Evolutionary conservation across 2,797 vertebrate species (phyloP), one percentile per base, ranked within the genome.

Genomic region (Ciconia nigra): DNA sequence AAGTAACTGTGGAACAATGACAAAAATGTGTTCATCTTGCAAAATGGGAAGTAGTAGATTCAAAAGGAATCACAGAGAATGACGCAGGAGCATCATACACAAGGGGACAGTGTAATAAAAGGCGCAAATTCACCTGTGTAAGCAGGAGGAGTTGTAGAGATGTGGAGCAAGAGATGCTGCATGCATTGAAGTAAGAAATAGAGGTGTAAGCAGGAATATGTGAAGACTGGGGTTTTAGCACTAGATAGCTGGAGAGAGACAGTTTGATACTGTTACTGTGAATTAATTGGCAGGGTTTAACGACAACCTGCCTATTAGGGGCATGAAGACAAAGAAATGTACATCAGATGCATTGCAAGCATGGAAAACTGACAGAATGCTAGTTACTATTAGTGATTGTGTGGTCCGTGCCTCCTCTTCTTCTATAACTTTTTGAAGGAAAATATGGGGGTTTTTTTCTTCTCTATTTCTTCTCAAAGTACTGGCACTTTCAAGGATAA

Each of bases 371-470:
- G 5, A 76, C 46, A 62, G 9, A 76, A 25, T 39, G 5, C 4
- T 65, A 1, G 5, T 55, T 83, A 14, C 20, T 51, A 0, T 28
- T 79, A 37, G 8, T 29, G 6, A 5, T 18, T 78, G 6, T 41
- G 13, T 59, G 26, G 15, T 41, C n/a, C 2, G 1, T 49, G 9
- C 35, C 31, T 85, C 41, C 24, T 88, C 11, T 26, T 62, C 35
- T 54, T 78, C 62, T 46, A 33, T 61, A 69, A 59, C 15, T 37
- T 87, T 49, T 35, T 41, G 20, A 70, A 65, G 37, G 26, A 78
- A 92, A 62, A 35, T 33, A 29, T 4, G 0, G 7, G 1, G 0
- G 0, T 2, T 26, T 17, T 26, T 71, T 84, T 11, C 4, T 49
- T 49, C 10, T 55, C 28, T 37, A 0, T 73, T 61, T 18, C 29